Evolutionary conservation across 2,888 invertebrate species (phyloP), one percentile per base, ranked within the genome.

Genomic region (Cenopis cana): DNA sequence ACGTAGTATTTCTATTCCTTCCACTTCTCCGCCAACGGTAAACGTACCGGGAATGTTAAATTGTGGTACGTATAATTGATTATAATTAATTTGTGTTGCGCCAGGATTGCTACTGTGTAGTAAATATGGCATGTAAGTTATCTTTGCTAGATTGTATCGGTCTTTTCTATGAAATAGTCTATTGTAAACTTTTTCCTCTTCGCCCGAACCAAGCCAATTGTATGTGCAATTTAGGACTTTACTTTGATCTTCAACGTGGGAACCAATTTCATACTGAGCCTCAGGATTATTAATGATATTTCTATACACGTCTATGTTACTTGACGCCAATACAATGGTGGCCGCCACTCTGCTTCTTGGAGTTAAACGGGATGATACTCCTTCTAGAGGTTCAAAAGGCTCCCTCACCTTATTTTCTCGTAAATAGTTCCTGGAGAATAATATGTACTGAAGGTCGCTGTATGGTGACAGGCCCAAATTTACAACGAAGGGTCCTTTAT

Each of bases 321-420:
- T 96, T 0, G 99, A 99, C 0, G 98, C 97, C 20, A 99, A 94
- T 0, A 99, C 98, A 49, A 99, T 95, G 0, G 98, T 97, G 0
- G 99, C 99, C 1, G 99, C 97, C 0, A 99, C 99, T 76, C 97
- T 94, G 74, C 98, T 98, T 79, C 99, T 95, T 0, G 99, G 98
- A 79, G 97, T 97, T 54, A 99, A 88, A 77, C 95, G 94, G 0
- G 95, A 95, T 18, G 94, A 92, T n/a, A 96, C 94, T 5, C 95
- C 95, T 75, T 95, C 94, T 17, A 95, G 85, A 0, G 94, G 94
- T 73, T 96, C 96, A 86, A 97, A 99, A 0, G 98, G 97, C 85
- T 99, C 98, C 18, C 94, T 94, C 12, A 99, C 96, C 78, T 95
- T 95, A 89, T 99, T 99, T 71, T 97, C 95, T 75, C 96, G 94